Conservation (phyloP, 2,888 invertebrate species). For the Andrena chrysosceles region DNA sequence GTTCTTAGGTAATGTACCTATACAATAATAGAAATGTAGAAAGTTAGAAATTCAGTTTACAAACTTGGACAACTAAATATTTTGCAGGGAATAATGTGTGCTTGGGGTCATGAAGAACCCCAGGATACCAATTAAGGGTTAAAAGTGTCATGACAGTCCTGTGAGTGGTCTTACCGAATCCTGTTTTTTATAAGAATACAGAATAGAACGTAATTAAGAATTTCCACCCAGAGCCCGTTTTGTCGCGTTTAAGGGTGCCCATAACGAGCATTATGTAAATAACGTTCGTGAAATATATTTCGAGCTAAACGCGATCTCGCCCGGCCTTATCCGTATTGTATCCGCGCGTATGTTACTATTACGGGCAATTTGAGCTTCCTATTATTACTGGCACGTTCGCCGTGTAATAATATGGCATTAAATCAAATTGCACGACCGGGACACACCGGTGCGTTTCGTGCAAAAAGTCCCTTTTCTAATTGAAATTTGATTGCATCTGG, state of each 20-base stretch:
- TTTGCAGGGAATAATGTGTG: no score
- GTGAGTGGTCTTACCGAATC: no score
- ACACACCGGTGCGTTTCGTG: constrained; percentile 52
- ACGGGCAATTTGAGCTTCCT: constrained; percentile 60
- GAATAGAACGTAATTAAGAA: background rate
- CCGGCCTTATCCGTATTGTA: constrained; percentile 50
- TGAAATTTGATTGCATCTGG: constrained; percentile 61
- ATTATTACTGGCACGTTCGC: constrained; percentile 61
- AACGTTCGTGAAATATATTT: constrained; percentile 40
- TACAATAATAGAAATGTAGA: no score
- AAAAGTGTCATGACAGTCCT: no score
- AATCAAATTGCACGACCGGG: constrained; percentile 56
- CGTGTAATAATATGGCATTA: constrained; percentile 60
- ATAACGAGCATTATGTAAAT: constrained; percentile 49
- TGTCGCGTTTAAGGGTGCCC: constrained; percentile 27
- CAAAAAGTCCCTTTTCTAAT: constrained; percentile 62
- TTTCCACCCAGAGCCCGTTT: constrained; percentile 9
- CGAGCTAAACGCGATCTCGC: constrained; percentile 28
- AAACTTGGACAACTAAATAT: no score
- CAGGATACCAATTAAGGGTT: no score
- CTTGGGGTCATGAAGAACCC: no score
- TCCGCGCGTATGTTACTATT: constrained; percentile 58
- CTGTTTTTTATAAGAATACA: no score
- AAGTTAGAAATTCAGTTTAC: no score
- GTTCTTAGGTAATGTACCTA: no score